Evolutionary conservation across 2,797 vertebrate species (phyloP), one percentile per base, ranked within the genome.

Genomic region (Poecile montanus): DNA sequence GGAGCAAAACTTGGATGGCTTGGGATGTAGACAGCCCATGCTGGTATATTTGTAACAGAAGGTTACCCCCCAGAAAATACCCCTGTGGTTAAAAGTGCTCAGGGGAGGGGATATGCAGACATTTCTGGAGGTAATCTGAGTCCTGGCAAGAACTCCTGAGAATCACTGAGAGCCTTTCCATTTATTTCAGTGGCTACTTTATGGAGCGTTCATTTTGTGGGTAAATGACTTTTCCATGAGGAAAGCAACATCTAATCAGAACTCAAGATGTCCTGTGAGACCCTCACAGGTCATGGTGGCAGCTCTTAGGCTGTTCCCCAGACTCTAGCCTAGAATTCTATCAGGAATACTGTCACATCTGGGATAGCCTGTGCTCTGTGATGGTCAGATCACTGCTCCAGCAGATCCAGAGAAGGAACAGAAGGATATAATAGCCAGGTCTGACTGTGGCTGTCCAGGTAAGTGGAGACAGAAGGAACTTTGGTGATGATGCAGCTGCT

Each of bases 1-100:
- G 22, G 26, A 84, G 60, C 45, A 91, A 58, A 85, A 47, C 42
- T 50, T 73, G 48, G 14, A 57, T 47, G 80, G 27, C 73, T 92
- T 80, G 72, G 32, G 47, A 45, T 36, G n/a, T 29, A 54, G n/a
- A 50, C 1, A 2, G 51, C 32, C n/a, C 0, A 0, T 51, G 40
- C 8, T 79, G 56, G 30, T 76, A 6, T 74, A 21, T 73, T 94
- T 67, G 21, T 72, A 77, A 51, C 42, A 65, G 27, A 21, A n/a
- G 14, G 30, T 77, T 87, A 38, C 42, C 45, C 29, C 15, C 19
- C 79, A 73, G 62, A 75, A 91, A 81, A 80, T 48, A 75, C 13
- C 47, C 60, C 26, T 48, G 42, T 61, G 50, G 36, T 85, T 88
- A 67, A 89, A 96, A 89, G 60, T 63, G 56, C 78, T 70, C 20